Base-by-base conservation (phyloP, 2,797 vertebrate species). In the Erithacus rubecula region DNA sequence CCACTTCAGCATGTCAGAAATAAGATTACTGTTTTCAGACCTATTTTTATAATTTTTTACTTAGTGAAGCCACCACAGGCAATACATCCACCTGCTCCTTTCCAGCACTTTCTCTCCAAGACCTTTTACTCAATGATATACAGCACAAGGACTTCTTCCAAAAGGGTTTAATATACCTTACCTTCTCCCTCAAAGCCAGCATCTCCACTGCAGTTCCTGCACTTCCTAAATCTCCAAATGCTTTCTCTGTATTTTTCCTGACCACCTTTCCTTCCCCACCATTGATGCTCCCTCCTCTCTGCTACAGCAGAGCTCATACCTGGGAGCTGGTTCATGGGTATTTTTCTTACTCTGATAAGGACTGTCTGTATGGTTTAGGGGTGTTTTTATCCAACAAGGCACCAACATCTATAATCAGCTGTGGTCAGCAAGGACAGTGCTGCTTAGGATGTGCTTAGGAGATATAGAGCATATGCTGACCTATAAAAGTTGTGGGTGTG, bases 81-180 rank as follows among this genome's bases (percentile, higher is more conserved):
- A 68, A 46, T 39, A 49, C 6, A 10, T 56, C 10, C 20, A 15
- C 11, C 11, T 36, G 29, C 29, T 85, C 9, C 37, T 80, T 76
- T 41, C 47, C 29, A 65, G 7, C 13, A 4, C 12, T 79, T 34
- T 71, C 27, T 92, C 29, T 32, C 14, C 14, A 32, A 68, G 53
- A 59, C 12, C 37, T 36, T 52, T 69, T 59, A 39, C 8, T 69
- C 51, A 36, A 12, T 9, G 15, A 1, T 0, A 2, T 44, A 41
- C 6, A 52, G 22, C 7, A 3, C 8, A 8, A 70, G 14, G n/a
- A 55, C 5, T 47, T 59, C 27, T 84, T 75, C 41, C 30, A 56
- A 1, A 4, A 41, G 8, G 18, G 21, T 12, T 62, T n/a, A 21
- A 34, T 10, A 27, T 4, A 39, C 6, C 7, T 0, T 20, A 49